phyloP scores from a whole-genome alignment of 2,797 vertebrate genomes.

The Rhadinocentrus ornatus region DNA sequence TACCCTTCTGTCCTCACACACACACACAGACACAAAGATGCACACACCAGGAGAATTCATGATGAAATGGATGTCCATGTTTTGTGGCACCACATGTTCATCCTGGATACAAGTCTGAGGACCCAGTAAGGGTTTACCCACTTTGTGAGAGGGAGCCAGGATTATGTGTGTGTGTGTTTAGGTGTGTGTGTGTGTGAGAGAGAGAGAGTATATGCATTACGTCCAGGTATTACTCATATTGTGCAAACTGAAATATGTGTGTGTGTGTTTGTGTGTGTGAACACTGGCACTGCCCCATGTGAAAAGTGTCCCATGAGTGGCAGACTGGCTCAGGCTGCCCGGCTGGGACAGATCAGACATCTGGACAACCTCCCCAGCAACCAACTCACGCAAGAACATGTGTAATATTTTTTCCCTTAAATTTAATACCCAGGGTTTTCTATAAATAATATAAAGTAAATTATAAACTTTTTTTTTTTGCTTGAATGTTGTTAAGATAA shows the following conservation, averaged over 20 bases:
- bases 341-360: conserved; percentile 75
- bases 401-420: conserved; percentile 48
- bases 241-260: conserved; percentile 7
- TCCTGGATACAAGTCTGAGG: conserved; percentile 80
- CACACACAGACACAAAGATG: conserved; percentile 29
- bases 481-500: not conserved
- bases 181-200: conserved; percentile 19
- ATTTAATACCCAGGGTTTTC: not conserved
- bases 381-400: conserved; percentile 30
- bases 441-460: not conserved
- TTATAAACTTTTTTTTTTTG: not conserved
- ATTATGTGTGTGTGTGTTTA: conserved; percentile 35
- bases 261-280: conserved; percentile 16
- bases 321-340: conserved; percentile 81
- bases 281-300: conserved; percentile 73
- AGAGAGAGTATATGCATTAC: conserved; percentile 15
- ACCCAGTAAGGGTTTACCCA: conserved; percentile 81
- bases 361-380: conserved; percentile 69
- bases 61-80: conserved; percentile 83
- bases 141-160: conserved; percentile 72
- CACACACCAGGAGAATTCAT: conserved; percentile 75
- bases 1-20: conserved; percentile 22
- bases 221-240: conserved; percentile 10
- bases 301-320: conserved; percentile 80
- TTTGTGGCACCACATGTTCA: conserved; percentile 84